phyloP scores from a whole-genome alignment of 2,797 vertebrate genomes.

The Podarcis lilfordi region DNA sequence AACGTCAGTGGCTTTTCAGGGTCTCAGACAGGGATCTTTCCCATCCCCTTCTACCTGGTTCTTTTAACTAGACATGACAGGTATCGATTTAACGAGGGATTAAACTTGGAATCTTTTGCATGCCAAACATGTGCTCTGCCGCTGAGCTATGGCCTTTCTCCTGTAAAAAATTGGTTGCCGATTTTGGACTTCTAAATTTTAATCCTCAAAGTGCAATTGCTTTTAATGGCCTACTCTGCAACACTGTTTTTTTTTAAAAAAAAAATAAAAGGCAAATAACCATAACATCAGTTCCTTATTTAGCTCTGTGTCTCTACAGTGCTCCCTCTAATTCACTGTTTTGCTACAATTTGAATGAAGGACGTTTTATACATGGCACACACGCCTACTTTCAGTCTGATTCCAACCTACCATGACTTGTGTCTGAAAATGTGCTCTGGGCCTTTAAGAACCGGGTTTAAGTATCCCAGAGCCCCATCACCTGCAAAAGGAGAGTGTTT shows the following conservation, averaged over 20 bases:
- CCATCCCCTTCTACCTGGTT: neutral
- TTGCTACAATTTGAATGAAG: neutral
- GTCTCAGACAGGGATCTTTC: neutral
- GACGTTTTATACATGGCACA: neutral
- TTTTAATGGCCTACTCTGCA: neutral
- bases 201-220: too few species aligned
- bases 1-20: neutral
- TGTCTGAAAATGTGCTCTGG: neutral
- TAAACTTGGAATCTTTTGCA: neutral
- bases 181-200: neutral
- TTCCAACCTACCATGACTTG: neutral
- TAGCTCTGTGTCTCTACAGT: neutral
- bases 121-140: neutral
- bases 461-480: neutral
- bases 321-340: neutral
- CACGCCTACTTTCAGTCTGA: rapidly evolving
- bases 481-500: neutral
- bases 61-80: neutral
- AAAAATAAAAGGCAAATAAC: neutral
- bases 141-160: neutral
- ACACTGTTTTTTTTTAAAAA: neutral
- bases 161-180: neutral
- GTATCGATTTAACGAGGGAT: neutral
- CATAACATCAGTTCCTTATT: neutral
- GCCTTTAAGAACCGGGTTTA: neutral